Conservation (phyloP, 2,888 invertebrate species). For the Macrosiphum euphorbiae region DNA sequence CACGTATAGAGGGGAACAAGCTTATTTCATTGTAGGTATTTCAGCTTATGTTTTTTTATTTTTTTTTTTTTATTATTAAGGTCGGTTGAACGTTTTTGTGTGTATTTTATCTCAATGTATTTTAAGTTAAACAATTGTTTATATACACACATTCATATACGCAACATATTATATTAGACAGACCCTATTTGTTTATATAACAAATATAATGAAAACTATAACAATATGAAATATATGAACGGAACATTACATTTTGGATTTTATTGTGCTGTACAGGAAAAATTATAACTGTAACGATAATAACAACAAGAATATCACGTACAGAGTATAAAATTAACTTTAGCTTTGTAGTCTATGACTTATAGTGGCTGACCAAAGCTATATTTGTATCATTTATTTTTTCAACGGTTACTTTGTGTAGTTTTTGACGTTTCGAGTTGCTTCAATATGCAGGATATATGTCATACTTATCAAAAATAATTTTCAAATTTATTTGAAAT, state of each 20-base stretch:
- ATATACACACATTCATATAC: background rate
- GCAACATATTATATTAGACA: background rate
- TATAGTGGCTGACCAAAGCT: background rate
- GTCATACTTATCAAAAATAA: background rate
- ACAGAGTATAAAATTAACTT: background rate
- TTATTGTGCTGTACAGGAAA: background rate
- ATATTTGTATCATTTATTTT: background rate
- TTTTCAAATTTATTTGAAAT: background rate
- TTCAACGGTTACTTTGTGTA: background rate
- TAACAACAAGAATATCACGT: background rate
- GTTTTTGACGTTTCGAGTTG: background rate
- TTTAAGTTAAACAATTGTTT: constrained; percentile 17
- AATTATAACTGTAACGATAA: background rate
- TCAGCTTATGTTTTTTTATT: background rate
- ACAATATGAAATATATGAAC: background rate
- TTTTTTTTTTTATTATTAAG: background rate
- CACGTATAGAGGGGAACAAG: background rate
- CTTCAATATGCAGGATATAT: background rate
- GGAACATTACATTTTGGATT: background rate
- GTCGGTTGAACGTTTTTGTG: background rate
- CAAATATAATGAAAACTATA: background rate
- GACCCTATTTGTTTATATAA: constrained; percentile 6
- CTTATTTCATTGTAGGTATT: constrained; percentile 19
- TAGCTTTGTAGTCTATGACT: background rate
- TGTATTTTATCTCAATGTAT: background rate